Conservation (phyloP, 2,797 vertebrate species). For the Oreochromis mossambicus region DNA sequence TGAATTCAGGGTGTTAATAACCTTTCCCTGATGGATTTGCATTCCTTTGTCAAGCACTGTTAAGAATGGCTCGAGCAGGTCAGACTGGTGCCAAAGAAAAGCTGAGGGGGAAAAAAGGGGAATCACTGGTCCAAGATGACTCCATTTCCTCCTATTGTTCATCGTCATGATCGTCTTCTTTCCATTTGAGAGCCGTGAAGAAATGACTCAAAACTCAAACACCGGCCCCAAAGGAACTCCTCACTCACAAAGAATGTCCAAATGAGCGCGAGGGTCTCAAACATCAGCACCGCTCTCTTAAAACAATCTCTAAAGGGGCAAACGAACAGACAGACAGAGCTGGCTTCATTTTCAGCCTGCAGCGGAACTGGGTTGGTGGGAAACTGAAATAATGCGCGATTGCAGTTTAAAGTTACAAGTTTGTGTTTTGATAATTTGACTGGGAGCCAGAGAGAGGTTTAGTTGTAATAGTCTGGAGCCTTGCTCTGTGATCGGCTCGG, state of each 20-base stretch:
- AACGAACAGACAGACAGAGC: constrained; percentile 4
- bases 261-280: constrained; percentile 56
- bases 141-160: constrained; percentile 53
- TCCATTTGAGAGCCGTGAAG: constrained; percentile 60
- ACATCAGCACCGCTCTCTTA: constrained; percentile 34
- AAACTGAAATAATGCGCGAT: constrained; percentile 39
- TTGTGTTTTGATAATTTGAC: constrained; percentile 66
- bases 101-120: not conserved
- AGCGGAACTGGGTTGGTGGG: constrained; percentile 45
- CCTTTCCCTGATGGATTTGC: constrained; percentile 5
- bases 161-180: constrained; percentile 40
- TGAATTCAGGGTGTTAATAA: not conserved
- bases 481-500: constrained; percentile 41
- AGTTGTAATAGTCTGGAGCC: constrained; percentile 42
- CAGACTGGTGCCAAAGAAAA: constrained; percentile 16
- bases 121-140: constrained; percentile 36
- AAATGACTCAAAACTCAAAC: constrained; percentile 65
- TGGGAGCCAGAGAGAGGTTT: constrained; percentile 49
- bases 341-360: constrained; percentile 37
- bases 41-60: constrained; percentile 38
- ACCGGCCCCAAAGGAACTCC: constrained; percentile 52
- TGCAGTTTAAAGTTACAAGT: constrained; percentile 67
- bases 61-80: constrained; percentile 34
- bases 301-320: constrained; percentile 48
- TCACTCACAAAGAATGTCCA: constrained; percentile 73